Evolutionary conservation across 2,113 vertebrate species (phyloP).

Genomic region (Carassius carassius): DNA sequence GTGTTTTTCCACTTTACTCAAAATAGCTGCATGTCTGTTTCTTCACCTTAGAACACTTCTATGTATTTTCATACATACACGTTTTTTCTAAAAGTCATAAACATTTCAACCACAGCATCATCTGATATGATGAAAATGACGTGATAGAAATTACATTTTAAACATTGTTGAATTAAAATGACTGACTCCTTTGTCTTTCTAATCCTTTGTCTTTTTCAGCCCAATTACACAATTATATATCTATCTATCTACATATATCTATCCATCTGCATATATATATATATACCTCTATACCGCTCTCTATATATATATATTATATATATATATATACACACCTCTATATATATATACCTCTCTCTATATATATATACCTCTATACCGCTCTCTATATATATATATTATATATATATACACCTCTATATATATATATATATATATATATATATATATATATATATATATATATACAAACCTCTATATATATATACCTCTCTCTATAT

Average conservation of each 20-base stretch:
- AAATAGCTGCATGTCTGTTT: not conserved
- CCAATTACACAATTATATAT: not conserved
- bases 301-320: not conserved
- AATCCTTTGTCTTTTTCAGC: not conserved
- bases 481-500: no score
- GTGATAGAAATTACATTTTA: not conserved
- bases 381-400: no score
- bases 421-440: no score
- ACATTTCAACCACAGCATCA: not conserved
- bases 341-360: no score
- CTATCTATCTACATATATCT: no score
- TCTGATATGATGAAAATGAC: not conserved
- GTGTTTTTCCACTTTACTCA: slow-evolving; percentile 1
- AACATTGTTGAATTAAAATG: not conserved
- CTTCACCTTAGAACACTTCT: not conserved
- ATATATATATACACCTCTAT: no score
- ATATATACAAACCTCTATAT: no score
- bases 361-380: no score
- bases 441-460: no score
- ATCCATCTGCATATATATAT: no score
- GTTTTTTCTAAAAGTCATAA: not conserved
- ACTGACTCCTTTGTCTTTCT: not conserved
- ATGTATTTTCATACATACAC: not conserved
- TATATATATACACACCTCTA: no score
- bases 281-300: no score